phyloP scores from a whole-genome alignment of 2,888 invertebrate genomes.

The Sylvicola fuscatus region DNA sequence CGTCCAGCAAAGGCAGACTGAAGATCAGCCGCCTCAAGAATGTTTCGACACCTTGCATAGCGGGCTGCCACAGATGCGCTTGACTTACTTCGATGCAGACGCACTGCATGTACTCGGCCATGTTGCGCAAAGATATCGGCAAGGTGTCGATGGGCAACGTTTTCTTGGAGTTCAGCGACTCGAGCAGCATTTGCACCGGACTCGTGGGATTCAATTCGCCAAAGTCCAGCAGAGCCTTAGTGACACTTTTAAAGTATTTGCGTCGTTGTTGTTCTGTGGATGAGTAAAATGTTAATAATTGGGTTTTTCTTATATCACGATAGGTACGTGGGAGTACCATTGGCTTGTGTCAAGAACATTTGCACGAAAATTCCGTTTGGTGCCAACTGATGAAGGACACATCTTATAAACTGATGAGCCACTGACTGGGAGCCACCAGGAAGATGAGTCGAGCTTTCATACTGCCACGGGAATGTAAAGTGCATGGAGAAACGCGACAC shows the following conservation, averaged over 20 bases:
- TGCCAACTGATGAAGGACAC: conserved; percentile 88
- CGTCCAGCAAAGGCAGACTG: conserved; percentile 44
- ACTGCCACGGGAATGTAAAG: conserved; percentile 75
- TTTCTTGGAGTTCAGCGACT: conserved; percentile 59
- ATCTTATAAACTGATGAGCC: conserved; percentile 91
- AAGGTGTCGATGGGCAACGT: conserved; percentile 47
- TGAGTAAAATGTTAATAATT: background rate
- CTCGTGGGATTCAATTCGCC: conserved; percentile 88
- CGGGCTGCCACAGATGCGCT: conserved; percentile 56
- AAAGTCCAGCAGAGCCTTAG: conserved; percentile 85
- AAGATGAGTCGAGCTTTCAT: conserved; percentile 65
- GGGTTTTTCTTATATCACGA: background rate
- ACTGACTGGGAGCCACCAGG: conserved; percentile 92
- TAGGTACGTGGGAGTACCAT: conserved; percentile 34
- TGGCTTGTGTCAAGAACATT: conserved; percentile 77
- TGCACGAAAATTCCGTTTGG: conserved; percentile 94
- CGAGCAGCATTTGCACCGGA: conserved; percentile 65
- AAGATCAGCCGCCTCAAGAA: conserved; percentile 61
- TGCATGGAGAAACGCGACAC: conserved; percentile 66
- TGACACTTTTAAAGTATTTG: conserved; percentile 86
- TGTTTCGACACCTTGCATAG: conserved; percentile 70
- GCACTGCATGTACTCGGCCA: conserved; percentile 84
- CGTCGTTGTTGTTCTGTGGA: conserved; percentile 29
- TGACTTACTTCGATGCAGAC: conserved; percentile 61
- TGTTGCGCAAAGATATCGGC: conserved; percentile 67